Evolutionary conservation across 2,888 invertebrate species (phyloP).

Genomic region (Mythimna lalbum): DNA sequence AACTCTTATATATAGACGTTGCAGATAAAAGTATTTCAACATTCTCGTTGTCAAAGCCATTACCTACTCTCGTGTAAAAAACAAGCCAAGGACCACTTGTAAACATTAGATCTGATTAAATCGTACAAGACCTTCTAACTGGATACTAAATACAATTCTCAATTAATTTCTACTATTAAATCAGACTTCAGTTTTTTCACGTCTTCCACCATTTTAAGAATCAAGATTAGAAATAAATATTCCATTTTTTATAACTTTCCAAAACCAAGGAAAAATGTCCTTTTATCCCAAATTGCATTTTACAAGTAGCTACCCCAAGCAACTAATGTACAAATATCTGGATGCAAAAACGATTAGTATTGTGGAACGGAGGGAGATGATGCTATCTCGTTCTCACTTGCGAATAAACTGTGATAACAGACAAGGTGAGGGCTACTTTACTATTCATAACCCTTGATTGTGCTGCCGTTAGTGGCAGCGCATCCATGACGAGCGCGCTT

Average conservation of each 20-base stretch:
- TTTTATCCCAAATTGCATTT: constrained; percentile 49
- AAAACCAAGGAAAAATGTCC: constrained; percentile 4
- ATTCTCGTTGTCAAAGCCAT: not conserved
- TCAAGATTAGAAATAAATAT: constrained; percentile 4
- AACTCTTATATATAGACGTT: not conserved
- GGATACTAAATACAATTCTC: not conserved
- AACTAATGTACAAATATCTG: constrained; percentile 65
- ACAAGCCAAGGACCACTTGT: not conserved
- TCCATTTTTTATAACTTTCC: not conserved
- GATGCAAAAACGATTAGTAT: constrained; percentile 63
- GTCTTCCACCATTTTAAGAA: not conserved
- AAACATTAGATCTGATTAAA: not conserved
- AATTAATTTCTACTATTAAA: constrained; percentile 5
- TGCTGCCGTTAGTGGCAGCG: constrained; percentile 64
- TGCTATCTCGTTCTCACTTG: constrained; percentile 51
- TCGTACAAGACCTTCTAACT: not conserved
- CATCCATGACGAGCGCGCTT: constrained; percentile 59
- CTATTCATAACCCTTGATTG: constrained; percentile 68
- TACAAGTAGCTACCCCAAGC: constrained; percentile 58
- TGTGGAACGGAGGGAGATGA: constrained; percentile 49
- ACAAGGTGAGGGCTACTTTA: constrained; percentile 58
- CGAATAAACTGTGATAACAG: constrained; percentile 41
- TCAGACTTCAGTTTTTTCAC: not conserved
- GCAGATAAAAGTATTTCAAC: not conserved
- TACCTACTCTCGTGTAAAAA: not conserved